These are phyloP conservation scores for Turritopsis dohrnii DNA, from an alignment of 30 jellyfish, hydroid and myxozoan genomes.

Conservation along the genomic window DNA sequence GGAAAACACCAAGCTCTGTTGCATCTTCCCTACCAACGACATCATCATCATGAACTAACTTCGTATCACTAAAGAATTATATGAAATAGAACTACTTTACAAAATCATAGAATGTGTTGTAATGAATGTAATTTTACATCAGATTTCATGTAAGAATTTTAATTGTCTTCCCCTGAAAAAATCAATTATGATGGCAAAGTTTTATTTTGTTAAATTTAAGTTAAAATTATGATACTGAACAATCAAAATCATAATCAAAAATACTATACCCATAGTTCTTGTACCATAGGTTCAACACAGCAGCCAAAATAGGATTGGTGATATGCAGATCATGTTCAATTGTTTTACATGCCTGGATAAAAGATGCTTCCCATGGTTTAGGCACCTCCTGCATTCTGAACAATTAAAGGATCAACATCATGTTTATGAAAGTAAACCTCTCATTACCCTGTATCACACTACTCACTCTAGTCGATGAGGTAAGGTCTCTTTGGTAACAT, in stretches of 20 bases:
- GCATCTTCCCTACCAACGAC: constrained; percentile 57
- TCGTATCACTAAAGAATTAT: constrained; percentile 37
- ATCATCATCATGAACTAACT: constrained; percentile 50
- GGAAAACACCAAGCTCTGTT: constrained; percentile 71
- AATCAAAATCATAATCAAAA: neutral
- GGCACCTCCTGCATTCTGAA: constrained; percentile 86
- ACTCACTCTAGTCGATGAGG: constrained; percentile 89
- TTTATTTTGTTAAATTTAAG: too few species aligned
- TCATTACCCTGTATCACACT: neutral
- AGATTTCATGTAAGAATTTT: too few species aligned
- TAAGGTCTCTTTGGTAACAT: constrained; percentile 46
- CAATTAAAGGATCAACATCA: neutral
- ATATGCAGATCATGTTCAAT: constrained; percentile 69
- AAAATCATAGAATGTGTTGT: too few species aligned
- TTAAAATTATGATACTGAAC: too few species aligned
- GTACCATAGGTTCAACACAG: constrained; percentile 80
- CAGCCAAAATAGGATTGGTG: constrained; percentile 86
- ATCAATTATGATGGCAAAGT: too few species aligned
- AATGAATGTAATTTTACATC: too few species aligned
- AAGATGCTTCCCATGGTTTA: constrained; percentile 80
- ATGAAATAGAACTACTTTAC: too few species aligned
- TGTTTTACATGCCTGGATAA: constrained; percentile 32
- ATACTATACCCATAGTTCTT: constrained; percentile 40
- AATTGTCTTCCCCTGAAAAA: too few species aligned
- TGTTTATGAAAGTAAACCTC: neutral